These are phyloP conservation scores for Limnephilus lunatus DNA, from an alignment of 2,888 invertebrate genomes.

Conservation along the genomic window DNA sequence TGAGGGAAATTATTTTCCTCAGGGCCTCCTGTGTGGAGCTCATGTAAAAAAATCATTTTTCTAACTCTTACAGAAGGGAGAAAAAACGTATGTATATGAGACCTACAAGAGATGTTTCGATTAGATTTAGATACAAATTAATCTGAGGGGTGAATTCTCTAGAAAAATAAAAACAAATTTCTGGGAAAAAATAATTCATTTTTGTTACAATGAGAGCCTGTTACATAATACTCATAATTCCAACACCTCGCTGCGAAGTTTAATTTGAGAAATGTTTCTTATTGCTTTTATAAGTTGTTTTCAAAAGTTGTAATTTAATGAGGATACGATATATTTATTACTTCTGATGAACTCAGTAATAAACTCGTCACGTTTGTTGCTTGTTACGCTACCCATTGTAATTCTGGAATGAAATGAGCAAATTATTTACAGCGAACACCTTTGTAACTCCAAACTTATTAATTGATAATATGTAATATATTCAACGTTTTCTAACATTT, in stretches of 20 bases:
- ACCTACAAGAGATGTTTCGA: too few species aligned
- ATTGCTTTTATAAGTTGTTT: background rate
- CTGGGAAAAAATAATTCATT: background rate
- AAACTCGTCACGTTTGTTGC: background rate
- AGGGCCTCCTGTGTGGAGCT: too few species aligned
- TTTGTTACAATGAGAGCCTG: background rate
- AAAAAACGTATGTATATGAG: too few species aligned
- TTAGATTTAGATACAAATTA: too few species aligned
- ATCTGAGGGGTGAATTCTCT: too few species aligned
- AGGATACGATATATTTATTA: background rate
- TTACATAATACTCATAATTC: background rate
- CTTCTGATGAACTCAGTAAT: background rate
- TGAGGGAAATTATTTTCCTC: too few species aligned
- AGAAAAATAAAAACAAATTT: background rate
- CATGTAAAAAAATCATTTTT: too few species aligned
- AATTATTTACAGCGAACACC: background rate
- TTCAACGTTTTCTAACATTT: background rate
- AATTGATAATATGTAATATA: too few species aligned
- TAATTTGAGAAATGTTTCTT: background rate
- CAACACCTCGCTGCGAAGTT: background rate
- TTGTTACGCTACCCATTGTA: background rate
- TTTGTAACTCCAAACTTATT: background rate
- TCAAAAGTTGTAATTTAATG: conserved; percentile 7
- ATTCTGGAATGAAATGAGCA: background rate
- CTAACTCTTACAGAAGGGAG: too few species aligned